Evolutionary conservation across 2,113 vertebrate species (phyloP).

Genomic region (Heloderma charlesbogerti): DNA sequence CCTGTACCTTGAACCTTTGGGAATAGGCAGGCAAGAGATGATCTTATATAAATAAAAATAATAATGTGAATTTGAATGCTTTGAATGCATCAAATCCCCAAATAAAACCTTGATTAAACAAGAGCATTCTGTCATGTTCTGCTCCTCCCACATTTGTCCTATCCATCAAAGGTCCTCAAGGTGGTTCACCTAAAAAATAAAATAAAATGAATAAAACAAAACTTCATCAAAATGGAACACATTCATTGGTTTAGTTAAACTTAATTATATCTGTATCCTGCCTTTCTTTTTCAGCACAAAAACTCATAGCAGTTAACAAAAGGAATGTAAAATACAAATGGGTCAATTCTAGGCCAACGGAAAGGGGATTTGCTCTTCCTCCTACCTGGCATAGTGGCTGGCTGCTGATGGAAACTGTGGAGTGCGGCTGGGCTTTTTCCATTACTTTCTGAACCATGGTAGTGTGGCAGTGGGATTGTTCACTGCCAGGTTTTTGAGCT

Average conservation of each 20-base stretch:
- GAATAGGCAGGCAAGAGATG: not conserved
- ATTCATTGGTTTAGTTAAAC: not conserved
- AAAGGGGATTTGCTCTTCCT: not conserved
- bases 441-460: not conserved
- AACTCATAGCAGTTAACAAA: not conserved
- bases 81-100: not conserved
- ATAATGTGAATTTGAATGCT: not conserved
- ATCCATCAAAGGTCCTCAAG: not conserved
- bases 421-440: not conserved
- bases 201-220: not conserved
- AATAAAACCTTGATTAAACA: not conserved
- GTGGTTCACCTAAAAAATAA: not conserved
- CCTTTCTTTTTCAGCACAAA: not conserved
- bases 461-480: not conserved
- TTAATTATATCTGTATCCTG: not conserved
- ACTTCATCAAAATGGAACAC: not conserved
- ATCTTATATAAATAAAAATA: not conserved
- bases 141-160: not conserved
- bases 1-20: too few relatives aligned
- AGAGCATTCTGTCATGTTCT: not conserved
- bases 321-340: not conserved
- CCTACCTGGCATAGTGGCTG: not conserved
- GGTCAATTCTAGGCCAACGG: not conserved
- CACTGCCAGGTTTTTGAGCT: constrained; percentile 15
- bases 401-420: too few relatives aligned